phyloP scores from a whole-genome alignment of 2,888 invertebrate species.

The Parascotia fuliginaria region DNA sequence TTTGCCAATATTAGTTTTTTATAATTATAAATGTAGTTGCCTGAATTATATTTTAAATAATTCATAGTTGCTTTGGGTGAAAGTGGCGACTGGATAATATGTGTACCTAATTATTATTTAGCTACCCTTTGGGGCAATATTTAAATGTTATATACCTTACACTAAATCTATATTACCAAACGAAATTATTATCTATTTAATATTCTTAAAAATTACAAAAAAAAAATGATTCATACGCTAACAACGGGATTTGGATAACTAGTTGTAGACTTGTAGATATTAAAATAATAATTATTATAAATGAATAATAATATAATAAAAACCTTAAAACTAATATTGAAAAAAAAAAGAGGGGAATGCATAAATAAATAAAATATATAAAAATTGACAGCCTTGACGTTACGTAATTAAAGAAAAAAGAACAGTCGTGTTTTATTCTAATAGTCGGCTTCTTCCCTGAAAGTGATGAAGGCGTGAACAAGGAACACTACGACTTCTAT shows the following conservation, averaged over 20 bases:
- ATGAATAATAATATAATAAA: neutral
- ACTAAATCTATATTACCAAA: conserved; percentile 14
- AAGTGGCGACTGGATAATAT: conserved; percentile 54
- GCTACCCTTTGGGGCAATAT: conserved; percentile 43
- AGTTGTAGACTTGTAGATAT: neutral
- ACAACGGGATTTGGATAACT: conserved; percentile 26
- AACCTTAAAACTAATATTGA: neutral
- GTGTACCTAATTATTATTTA: conserved; percentile 36
- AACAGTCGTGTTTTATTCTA: conserved; percentile 47
- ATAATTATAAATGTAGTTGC: no score
- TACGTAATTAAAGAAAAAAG: conserved; percentile 1
- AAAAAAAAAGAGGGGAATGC: neutral
- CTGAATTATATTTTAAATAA: neutral
- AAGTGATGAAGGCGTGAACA: conserved; percentile 87
- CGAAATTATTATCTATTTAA: conserved; percentile 19
- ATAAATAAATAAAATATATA: conserved; percentile 1
- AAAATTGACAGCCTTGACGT: conserved; percentile 10
- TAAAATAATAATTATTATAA: no score
- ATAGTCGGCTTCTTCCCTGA: conserved; percentile 83
- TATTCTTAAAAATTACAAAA: conserved; percentile 31
- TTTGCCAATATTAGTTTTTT: no score
- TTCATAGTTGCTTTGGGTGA: no score
- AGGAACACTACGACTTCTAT: conserved; percentile 87
- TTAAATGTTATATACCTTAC: conserved; percentile 21
- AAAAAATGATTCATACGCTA: conserved; percentile 20